These are phyloP conservation scores for Baryphthengus martii DNA, from an alignment of 2,113 vertebrate species.

Conservation along the genomic window DNA sequence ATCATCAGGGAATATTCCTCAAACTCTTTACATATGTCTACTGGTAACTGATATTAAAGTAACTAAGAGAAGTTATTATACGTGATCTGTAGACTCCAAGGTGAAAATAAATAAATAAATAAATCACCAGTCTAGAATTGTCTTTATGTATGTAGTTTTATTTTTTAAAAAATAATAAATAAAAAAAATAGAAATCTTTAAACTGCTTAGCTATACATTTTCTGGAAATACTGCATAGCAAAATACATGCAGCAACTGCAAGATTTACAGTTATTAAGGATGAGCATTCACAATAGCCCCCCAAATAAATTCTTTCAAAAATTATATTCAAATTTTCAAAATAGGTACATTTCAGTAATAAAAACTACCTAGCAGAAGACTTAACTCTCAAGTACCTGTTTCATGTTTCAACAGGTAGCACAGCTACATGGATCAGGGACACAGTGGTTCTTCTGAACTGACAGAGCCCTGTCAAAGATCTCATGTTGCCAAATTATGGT, in stretches of 20 bases:
- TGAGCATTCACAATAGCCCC: neutral
- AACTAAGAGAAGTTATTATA: neutral
- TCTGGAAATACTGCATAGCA: neutral
- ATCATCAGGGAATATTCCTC: neutral
- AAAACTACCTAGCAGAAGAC: neutral
- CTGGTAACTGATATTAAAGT: neutral
- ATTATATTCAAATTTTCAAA: neutral
- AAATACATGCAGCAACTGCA: neutral
- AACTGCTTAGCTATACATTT: neutral
- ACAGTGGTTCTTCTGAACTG: neutral
- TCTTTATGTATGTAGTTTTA: neutral
- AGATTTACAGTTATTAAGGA: neutral
- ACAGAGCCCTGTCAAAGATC: neutral
- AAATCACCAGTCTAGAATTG: neutral
- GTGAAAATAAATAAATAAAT: neutral
- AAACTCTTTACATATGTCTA: neutral
- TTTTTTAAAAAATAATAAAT: neutral
- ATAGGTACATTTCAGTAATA: neutral
- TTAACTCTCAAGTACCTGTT: neutral
- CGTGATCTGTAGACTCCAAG: neutral
- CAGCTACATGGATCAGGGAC: neutral
- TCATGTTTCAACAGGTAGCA: neutral
- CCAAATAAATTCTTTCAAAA: neutral
- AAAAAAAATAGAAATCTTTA: neutral
- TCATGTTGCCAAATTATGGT: neutral